phyloP scores from a whole-genome alignment of 35 echinoderm and acorn worm species.

The Patiria miniata region DNA sequence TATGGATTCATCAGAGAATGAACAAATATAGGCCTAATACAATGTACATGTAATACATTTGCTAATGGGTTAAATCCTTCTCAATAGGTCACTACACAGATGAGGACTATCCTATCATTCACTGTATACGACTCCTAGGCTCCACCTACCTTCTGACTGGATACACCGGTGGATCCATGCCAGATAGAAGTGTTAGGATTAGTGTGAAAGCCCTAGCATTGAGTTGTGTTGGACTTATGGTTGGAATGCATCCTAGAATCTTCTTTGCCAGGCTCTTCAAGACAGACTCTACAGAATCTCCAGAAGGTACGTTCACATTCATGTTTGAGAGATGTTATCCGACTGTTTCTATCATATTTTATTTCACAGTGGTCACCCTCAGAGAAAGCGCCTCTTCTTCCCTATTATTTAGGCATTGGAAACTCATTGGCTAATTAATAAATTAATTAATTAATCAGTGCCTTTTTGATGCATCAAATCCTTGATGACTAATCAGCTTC shows the following conservation, averaged over 20 bases:
- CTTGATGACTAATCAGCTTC: no score
- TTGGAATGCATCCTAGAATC: constrained; percentile 74
- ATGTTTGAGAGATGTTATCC: not conserved
- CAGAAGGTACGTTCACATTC: constrained; percentile 25
- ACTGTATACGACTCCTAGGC: constrained; percentile 70
- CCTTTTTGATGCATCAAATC: no score
- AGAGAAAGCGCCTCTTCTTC: no score
- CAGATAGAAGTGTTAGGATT: constrained; percentile 77
- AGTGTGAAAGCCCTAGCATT: constrained; percentile 87
- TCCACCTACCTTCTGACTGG: constrained; percentile 88
- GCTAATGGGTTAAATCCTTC: not conserved
- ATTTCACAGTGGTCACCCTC: no score
- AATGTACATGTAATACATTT: no score
- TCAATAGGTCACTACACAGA: constrained; percentile 84
- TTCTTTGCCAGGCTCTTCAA: constrained; percentile 86
- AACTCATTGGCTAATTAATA: no score
- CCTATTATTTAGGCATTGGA: no score
- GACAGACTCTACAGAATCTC: not conserved
- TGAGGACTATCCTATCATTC: constrained; percentile 73
- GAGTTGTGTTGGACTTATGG: constrained; percentile 71
- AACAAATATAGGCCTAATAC: no score
- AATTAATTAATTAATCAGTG: no score
- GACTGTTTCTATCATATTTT: no score
- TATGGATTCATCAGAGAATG: no score
- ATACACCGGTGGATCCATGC: constrained; percentile 58